Evolutionary conservation across 1,140 invertebrate species (phyloP).

Genomic region (Forficula auricularia): DNA sequence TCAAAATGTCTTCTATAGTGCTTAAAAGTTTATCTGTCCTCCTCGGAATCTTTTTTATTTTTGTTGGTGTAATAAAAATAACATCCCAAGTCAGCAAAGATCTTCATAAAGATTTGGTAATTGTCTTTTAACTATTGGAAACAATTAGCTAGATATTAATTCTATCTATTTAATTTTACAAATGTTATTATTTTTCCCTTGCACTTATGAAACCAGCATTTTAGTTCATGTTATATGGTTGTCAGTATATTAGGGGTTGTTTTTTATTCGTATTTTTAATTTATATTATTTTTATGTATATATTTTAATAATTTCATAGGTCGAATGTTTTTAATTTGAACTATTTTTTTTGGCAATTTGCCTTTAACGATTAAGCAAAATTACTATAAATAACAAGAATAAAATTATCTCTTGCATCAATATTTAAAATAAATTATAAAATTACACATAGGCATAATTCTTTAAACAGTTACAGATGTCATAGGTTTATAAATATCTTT

Average conservation of each 20-base stretch:
- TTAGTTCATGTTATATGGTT: neutral
- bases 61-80: conserved; percentile 82
- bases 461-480: too few relatives aligned
- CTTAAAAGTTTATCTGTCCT: conserved; percentile 77
- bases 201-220: too few relatives aligned
- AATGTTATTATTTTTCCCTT: too few relatives aligned
- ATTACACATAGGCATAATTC: too few relatives aligned
- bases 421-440: too few relatives aligned
- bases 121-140: conserved; percentile 20
- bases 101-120: conserved; percentile 91
- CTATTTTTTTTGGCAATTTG: too few relatives aligned
- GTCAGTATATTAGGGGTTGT: neutral
- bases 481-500: too few relatives aligned
- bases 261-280: too few relatives aligned
- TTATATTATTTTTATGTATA: neutral
- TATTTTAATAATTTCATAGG: neutral
- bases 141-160: conserved; percentile 5
- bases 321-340: neutral
- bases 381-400: too few relatives aligned
- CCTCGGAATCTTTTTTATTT: conserved; percentile 86
- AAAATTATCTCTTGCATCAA: too few relatives aligned
- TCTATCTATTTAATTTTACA: conserved; percentile 1
- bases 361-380: too few relatives aligned
- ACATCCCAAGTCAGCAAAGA: conserved; percentile 83
- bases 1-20: conserved; percentile 43